Evolutionary conservation across 2,797 vertebrate species (phyloP).

Genomic region (Poecile montanus): DNA sequence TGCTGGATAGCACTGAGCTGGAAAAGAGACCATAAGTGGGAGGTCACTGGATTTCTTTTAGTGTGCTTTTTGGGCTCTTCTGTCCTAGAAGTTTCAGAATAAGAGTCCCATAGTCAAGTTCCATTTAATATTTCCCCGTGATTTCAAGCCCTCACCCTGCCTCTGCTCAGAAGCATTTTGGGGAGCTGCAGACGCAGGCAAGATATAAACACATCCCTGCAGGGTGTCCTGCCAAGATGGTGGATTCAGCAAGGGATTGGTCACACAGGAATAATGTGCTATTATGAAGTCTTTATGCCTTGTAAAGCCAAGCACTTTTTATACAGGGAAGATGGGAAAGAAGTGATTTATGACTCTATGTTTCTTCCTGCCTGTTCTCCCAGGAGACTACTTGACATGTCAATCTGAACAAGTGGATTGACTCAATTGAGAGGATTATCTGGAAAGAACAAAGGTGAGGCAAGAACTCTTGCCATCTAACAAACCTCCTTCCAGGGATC

Average conservation of each 20-base stretch:
- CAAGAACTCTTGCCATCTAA: background rate
- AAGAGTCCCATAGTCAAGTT: background rate
- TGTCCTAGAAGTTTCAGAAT: background rate
- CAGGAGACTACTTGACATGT: background rate
- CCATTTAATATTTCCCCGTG: accelerated
- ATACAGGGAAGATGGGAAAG: background rate
- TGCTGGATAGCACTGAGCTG: accelerated
- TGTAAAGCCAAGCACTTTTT: background rate
- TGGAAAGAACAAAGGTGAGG: background rate
- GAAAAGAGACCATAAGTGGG: background rate
- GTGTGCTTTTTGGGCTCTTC: background rate
- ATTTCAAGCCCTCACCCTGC: background rate
- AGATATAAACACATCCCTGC: background rate
- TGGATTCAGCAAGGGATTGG: background rate
- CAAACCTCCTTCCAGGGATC: background rate
- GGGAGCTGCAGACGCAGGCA: background rate
- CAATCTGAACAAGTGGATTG: background rate
- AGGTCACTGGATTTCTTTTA: background rate
- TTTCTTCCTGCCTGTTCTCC: background rate
- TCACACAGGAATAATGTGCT: background rate
- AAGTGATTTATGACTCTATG: background rate
- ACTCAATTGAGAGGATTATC: background rate
- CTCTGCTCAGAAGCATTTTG: background rate
- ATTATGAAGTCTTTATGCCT: background rate
- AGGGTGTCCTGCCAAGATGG: background rate